Percentiles rank a stretch among this genome's conserved stretches.
Conservation (phyloP, 2,888 invertebrate species). For the Lampropteryx suffumata region DNA sequence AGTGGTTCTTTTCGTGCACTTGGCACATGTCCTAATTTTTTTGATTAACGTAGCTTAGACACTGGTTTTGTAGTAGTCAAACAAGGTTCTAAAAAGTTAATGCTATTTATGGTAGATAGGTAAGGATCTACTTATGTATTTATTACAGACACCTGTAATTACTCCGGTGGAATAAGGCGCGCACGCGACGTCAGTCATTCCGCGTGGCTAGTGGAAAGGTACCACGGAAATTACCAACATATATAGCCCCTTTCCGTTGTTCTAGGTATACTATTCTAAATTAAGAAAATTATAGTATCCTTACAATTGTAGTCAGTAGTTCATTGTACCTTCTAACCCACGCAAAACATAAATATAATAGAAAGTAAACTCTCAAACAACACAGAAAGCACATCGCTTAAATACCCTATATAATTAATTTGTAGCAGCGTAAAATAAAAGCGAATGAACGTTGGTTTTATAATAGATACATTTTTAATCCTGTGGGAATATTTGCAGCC, state of each 20-base stretch:
- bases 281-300: too few relatives aligned
- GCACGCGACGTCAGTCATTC: conserved; percentile 68
- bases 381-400: not conserved
- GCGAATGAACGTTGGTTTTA: conserved; percentile 19
- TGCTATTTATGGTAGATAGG: conserved; percentile 18
- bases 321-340: too few relatives aligned
- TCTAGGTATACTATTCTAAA: too few relatives aligned
- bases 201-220: conserved; percentile 38
- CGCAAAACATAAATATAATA: too few relatives aligned
- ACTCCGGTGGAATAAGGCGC: conserved; percentile 51
- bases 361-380: not conserved
- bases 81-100: too few relatives aligned
- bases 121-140: too few relatives aligned
- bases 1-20: too few relatives aligned
- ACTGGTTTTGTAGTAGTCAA: too few relatives aligned
- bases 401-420: conserved; percentile 6
- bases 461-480: conserved; percentile 17
- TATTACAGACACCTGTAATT: conserved; percentile 29
- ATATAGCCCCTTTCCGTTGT: too few relatives aligned
- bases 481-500: conserved; percentile 22
- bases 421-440: conserved; percentile 6
- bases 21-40: too few relatives aligned
- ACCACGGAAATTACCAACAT: conserved; percentile 33
- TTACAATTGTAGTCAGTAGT: too few relatives aligned
- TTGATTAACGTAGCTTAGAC: too few relatives aligned